Conservation (phyloP, 2,113 vertebrate species). For the Myrmophylax atrothorax region DNA sequence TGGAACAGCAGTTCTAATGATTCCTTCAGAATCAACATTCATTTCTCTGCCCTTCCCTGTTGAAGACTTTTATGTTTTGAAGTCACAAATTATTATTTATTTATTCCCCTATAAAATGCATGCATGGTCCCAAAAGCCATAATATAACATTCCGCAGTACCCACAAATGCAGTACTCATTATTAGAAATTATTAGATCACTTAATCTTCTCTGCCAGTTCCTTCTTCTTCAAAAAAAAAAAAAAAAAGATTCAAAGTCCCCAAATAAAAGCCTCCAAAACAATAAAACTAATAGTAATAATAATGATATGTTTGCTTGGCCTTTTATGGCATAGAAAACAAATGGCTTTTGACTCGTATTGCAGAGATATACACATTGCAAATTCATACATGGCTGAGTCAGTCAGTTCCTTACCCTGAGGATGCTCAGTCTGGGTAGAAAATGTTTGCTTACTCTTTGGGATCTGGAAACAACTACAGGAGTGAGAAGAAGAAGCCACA, state of each 20-base stretch:
- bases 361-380: background rate
- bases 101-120: constrained; percentile 66
- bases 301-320: constrained; percentile 36
- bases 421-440: background rate
- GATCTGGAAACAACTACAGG: background rate
- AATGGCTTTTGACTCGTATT: background rate
- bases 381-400: constrained; percentile 6
- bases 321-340: constrained; percentile 43
- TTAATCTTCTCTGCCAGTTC: constrained; percentile 59
- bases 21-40: constrained; percentile 44
- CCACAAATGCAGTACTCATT: constrained; percentile 54
- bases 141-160: constrained; percentile 6
- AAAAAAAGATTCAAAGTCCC: background rate
- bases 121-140: constrained; percentile 35
- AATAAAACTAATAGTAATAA: constrained; percentile 42
- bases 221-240: background rate
- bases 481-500: background rate
- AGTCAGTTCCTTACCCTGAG: background rate
- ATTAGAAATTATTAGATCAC: constrained; percentile 67
- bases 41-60: constrained; percentile 3
- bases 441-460: background rate
- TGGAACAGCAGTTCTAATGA: constrained; percentile 17
- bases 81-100: constrained; percentile 69
- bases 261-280: constrained; percentile 8
- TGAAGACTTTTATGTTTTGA: constrained; percentile 57